Evolutionary conservation across 2,888 invertebrate species (phyloP).

Genomic region (Caenorhabditis sp.): DNA sequence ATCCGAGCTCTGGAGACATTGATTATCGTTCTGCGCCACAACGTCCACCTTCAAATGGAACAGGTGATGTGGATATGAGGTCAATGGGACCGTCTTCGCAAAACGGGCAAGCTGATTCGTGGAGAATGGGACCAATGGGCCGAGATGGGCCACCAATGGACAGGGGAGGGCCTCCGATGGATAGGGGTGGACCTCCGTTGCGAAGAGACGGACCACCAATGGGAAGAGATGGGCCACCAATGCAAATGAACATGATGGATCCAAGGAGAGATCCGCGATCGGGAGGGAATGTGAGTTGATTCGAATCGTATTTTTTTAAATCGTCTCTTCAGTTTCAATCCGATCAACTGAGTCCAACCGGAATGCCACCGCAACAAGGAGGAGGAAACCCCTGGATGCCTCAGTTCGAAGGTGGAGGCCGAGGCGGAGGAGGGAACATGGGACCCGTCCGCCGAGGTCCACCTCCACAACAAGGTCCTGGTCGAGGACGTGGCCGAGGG

Average conservation of each 20-base stretch:
- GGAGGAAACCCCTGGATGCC: constrained; percentile 52
- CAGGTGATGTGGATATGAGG: constrained; percentile 52
- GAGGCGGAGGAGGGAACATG: background rate
- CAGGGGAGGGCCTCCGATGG: background rate
- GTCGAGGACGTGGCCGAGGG: constrained; percentile 30
- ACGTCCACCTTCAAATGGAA: background rate
- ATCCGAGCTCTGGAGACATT: constrained; percentile 22
- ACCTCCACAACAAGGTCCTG: background rate
- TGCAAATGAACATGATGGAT: constrained; percentile 23
- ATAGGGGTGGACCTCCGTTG: constrained; percentile 1
- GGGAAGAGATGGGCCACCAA: constrained; percentile 1
- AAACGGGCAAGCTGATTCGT: constrained; percentile 23
- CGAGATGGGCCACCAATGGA: background rate
- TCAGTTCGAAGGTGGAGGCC: constrained; percentile 33
- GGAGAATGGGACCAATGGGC: constrained; percentile 33
- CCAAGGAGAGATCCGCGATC: constrained; percentile 51
- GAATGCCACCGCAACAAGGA: constrained; percentile 4
- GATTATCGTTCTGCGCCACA: constrained; percentile 38
- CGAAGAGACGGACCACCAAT: background rate
- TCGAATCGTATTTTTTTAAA: constrained; percentile 1
- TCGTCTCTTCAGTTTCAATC: constrained; percentile 23
- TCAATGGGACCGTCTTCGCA: constrained; percentile 9
- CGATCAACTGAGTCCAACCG: constrained; percentile 20
- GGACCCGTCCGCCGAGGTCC: constrained; percentile 23
- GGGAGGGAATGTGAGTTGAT: constrained; percentile 26